Base-by-base conservation (phyloP, 2,888 invertebrate genomes). In the Podotricha telesiphe region DNA sequence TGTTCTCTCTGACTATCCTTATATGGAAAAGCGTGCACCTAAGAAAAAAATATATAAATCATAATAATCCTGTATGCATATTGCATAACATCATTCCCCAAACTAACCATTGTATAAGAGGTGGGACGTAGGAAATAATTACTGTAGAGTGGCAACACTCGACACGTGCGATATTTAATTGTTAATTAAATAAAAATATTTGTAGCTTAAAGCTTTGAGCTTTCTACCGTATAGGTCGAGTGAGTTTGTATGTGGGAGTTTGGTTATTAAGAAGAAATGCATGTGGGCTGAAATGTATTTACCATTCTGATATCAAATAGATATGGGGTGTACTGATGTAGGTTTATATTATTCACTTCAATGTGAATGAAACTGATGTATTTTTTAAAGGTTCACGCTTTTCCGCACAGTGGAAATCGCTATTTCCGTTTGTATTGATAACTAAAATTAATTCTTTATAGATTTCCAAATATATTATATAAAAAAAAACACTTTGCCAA, bases 121-220 rank as follows among this genome's bases (percentile, higher is more conserved):
- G 79, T 80, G 80, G 82, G 83, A 79, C 83, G 87, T 88, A 90
- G 91, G 91, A 91, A 91, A 90, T 91, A 90, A 91, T 91, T 91
- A 90, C 82, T 84, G 84, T 84, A 82, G 83, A 86, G 86, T 88
- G 84, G 91, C 85, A 89, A 89, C 88, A 89, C 89, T 88, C 74
- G 68, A 70, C 80, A 79, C 80, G 80, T 78, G 72, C 75, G 73
- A 77, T 76, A 70, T 74, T 70, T 75, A 75, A 78, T 78, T 79
- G 77, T 78, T 78, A 79, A 77, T 78, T 78, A 78, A 78, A 75
- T 75, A 72, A 75, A 74, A 75, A 74, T 74, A 73, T 69, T 71
- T 42, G 61, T 56, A 50, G 42, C 47, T 62, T 34, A 48, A 17
- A 62, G 62, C 34, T 34, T 45, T 50, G n/a, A 53, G 34, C 40